Evolutionary conservation across 2,888 invertebrate species (phyloP).

Genomic region (Xanthostigma xanthostigma): DNA sequence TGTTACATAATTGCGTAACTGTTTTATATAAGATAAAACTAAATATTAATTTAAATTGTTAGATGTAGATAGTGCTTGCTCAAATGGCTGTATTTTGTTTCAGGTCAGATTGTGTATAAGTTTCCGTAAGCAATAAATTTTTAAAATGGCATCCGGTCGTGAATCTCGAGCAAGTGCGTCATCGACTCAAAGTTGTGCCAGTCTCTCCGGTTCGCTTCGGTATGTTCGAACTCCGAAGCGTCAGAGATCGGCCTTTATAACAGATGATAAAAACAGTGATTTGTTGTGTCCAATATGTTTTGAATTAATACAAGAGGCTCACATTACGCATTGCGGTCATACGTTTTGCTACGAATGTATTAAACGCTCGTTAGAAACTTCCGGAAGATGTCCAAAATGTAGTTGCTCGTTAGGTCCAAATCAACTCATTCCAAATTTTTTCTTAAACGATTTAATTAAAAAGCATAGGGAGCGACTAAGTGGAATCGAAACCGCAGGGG

Average conservation of each 20-base stretch:
- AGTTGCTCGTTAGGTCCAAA: constrained; percentile 54
- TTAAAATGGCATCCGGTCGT: constrained; percentile 24
- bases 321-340: constrained; percentile 85
- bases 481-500: constrained; percentile 29
- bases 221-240: constrained; percentile 33
- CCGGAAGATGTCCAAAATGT: constrained; percentile 71
- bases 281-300: constrained; percentile 73
- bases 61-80: too few species aligned
- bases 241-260: constrained; percentile 33
- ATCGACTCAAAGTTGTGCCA: constrained; percentile 28
- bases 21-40: too few species aligned
- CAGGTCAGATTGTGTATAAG: constrained; percentile 32
- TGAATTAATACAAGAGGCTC: constrained; percentile 75
- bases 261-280: constrained; percentile 46
- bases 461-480: constrained; percentile 45
- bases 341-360: constrained; percentile 82
- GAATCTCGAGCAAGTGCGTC: constrained; percentile 31
- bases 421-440: constrained; percentile 72
- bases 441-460: constrained; percentile 65
- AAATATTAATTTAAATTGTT: too few species aligned
- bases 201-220: constrained; percentile 25
- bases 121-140: constrained; percentile 7
- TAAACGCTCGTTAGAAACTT: constrained; percentile 44
- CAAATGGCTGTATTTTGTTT: constrained; percentile 28
- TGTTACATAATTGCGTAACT: too few species aligned